phyloP scores from a whole-genome alignment of 2,888 invertebrate genomes.

The Mallateleia sp. region DNA sequence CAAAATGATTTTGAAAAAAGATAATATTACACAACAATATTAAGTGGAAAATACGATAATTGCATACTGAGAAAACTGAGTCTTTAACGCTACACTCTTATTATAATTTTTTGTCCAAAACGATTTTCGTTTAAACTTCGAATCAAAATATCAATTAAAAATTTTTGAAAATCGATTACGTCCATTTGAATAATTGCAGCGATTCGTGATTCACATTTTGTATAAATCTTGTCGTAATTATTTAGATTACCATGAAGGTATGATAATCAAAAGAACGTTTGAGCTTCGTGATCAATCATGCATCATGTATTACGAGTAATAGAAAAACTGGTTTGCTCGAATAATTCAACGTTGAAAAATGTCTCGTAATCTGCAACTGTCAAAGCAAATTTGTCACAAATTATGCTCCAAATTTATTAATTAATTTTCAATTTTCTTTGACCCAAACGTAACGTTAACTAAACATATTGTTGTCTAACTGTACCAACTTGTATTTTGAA shows the following conservation, averaged over 20 bases:
- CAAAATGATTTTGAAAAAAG: too few species aligned
- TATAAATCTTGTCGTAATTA: slow-evolving; percentile 27
- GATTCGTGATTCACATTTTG: slow-evolving; percentile 28
- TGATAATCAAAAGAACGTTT: slow-evolving; percentile 37
- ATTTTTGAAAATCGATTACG: background rate
- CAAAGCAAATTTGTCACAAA: slow-evolving; percentile 29
- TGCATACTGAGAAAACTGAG: too few species aligned
- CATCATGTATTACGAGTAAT: slow-evolving; percentile 48
- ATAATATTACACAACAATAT: too few species aligned
- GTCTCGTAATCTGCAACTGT: slow-evolving; percentile 25
- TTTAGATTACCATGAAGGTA: slow-evolving; percentile 29
- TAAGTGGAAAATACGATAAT: too few species aligned
- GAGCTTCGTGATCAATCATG: slow-evolving; percentile 45
- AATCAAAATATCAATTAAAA: too few species aligned
- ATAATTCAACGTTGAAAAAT: slow-evolving; percentile 20
- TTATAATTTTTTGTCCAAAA: too few species aligned
- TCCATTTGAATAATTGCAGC: slow-evolving; percentile 3
- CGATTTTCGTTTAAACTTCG: too few species aligned
- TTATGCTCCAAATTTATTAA: background rate
- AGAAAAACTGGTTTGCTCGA: slow-evolving; percentile 45
- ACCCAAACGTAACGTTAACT: too few species aligned
- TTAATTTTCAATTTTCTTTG: background rate
- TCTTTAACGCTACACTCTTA: too few species aligned
- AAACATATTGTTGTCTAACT: too few species aligned
- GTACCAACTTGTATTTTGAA: too few species aligned